Evolutionary conservation across 2,888 invertebrate genomes (phyloP), one percentile per base, ranked within the genome.

Genomic region (Polydrusus cervinus): DNA sequence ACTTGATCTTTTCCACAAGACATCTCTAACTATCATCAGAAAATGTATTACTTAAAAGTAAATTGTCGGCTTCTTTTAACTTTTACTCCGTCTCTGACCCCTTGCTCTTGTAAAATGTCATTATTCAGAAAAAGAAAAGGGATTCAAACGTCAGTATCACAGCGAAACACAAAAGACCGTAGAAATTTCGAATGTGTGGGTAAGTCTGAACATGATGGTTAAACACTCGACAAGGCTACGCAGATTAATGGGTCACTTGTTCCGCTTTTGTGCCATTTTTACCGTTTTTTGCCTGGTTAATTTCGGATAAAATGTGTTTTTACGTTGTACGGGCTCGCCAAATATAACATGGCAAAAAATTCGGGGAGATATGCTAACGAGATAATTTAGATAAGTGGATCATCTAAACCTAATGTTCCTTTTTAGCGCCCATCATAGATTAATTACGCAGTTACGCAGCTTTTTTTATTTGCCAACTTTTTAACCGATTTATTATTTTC

Each of bases 161-260:
- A 57, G 53, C 16, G 71, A 43, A 64, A 64, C 60, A 66, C 72
- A 66, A 66, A 66, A 66, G 66, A 49, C 49, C 34, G 34, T 51
- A 47, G 51, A 66, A 66, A 66, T 66, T 66, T 49, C 49, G 51
- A 51, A 66, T 60, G 72, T 66, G 72, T 72, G 66, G 65, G 66
- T 57, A 65, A 66, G 65, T 57, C 72, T 72, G 72, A 72, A 72
- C 66, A 72, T 72, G 72, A 72, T 72, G 72, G 72, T 72, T 72
- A 72, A 72, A 66, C 64, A 72, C 72, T 72, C 66, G 72, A 65
- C 49, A 57, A 57, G 60, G 25, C 67, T 43, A 51, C 67, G 67
- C 45, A 66, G 72, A 72, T 72, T 72, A 72, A 72, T 72, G 72
- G 72, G 57, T 66, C 66, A 49, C 60, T 72, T 60, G 66, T 66